Percentiles rank a stretch among this genome's conserved stretches.
Conservation (phyloP, 2,797 vertebrate species). For the Loris lydekkerianus region DNA sequence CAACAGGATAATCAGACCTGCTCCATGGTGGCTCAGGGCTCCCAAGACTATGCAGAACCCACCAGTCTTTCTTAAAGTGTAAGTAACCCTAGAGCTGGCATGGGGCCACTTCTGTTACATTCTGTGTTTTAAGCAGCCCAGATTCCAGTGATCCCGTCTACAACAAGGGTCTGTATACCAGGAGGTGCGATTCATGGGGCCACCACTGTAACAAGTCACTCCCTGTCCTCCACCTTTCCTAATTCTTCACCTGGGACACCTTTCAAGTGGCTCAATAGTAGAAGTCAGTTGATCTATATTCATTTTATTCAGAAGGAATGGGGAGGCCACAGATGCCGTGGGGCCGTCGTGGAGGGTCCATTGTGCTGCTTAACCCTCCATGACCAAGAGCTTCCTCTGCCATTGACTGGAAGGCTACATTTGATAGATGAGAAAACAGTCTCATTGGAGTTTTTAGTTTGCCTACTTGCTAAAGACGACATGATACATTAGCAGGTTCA, state of each 20-base stretch:
- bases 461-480: background rate
- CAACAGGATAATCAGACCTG: background rate
- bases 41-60: background rate
- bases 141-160: background rate
- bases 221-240: background rate
- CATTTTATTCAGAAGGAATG: background rate
- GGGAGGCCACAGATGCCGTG: background rate
- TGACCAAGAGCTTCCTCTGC: background rate
- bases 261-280: background rate
- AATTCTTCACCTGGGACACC: background rate
- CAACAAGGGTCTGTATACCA: fast-evolving
- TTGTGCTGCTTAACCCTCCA: fast-evolving
- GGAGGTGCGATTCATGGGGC: fast-evolving
- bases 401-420: background rate
- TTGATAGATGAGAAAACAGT: background rate
- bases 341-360: background rate
- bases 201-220: background rate
- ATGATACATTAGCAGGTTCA: background rate
- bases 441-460: background rate
- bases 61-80: background rate
- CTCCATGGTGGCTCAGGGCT: background rate
- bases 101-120: fast-evolving
- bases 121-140: background rate
- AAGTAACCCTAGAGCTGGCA: background rate
- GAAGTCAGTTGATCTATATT: background rate